Percentiles rank a stretch among this genome's conserved stretches.
Evolutionary conservation across 2,113 vertebrate species (phyloP).

Genomic region (Zapornia atra): DNA sequence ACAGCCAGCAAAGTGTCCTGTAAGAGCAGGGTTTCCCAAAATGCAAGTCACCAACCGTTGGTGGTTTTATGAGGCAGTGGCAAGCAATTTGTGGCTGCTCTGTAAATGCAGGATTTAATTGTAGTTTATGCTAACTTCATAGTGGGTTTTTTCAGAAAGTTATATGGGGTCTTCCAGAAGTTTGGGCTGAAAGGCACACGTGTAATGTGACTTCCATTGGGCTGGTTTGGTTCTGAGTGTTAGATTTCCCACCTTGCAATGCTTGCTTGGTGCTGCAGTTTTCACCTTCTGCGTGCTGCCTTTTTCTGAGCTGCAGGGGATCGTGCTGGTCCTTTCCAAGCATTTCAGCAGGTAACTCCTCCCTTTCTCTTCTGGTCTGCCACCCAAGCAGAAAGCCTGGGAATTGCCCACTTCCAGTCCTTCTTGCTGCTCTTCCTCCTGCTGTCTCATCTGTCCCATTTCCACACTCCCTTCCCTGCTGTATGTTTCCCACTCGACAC

Average conservation of each 20-base stretch:
- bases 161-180: background rate
- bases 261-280: background rate
- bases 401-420: background rate
- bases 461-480: background rate
- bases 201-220: background rate
- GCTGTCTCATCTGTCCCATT: background rate
- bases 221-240: background rate
- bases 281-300: background rate
- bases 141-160: background rate
- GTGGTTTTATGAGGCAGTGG: background rate
- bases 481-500: background rate
- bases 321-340: background rate
- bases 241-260: background rate
- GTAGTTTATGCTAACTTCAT: background rate
- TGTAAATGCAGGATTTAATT: background rate
- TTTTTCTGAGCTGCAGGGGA: background rate
- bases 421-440: background rate
- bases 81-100: background rate
- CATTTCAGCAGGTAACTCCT: background rate
- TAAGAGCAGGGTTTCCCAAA: background rate
- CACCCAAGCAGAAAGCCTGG: background rate
- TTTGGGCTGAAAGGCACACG: fast-evolving
- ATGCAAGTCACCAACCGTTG: background rate
- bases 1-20: background rate
- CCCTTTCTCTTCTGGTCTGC: background rate